Evolutionary conservation across 2,113 vertebrate genomes (phyloP), one percentile per base, ranked within the genome.

Genomic region (Pheucticus melanocephalus): DNA sequence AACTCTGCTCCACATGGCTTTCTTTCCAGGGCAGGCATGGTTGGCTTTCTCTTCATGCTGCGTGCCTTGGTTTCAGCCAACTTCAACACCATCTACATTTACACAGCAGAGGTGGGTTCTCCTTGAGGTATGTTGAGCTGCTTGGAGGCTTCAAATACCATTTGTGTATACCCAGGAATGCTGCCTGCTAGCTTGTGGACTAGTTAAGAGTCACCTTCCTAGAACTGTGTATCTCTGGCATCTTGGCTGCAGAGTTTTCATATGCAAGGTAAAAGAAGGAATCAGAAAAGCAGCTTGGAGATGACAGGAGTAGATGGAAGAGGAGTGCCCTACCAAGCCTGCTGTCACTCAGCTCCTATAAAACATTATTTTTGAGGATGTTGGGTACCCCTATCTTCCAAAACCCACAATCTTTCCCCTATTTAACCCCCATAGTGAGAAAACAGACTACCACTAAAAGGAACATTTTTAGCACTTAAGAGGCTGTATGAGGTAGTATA

Each of bases 21-120:
- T 93, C 37, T 77, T 73, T 72, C 79, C 18, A 99, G 99, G 6
- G 60, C 98, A 3, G 98, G 99, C 11, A 98, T 98, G 86, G 98
- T 93, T 0, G 97, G 98, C 53, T 97, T 99, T 92, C 98, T 99
- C 54, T 99, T 99, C 95, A 94, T 99, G 96, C 97, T 99, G 44
- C 98, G 98, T 15, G 98, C 99, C 17, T 91, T 99, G 94, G 99
- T 99, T 70, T 98, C 99, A 5, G 99, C 99, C 82, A 99, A 99
- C 97, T 99, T 99, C 97, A 99, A 98, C 75, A 99, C 98, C 92
- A 98, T 99, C 94, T 99, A 99, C 83, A 99, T 99, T 93, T 99
- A 99, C 92, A 99, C 99, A 0, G 99, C 99, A 12, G 99, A 99
- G 99, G 99, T 99, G 33, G 9, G 97, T 95, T 31, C 22, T 57